Conservation (phyloP, 2,797 vertebrate genomes). For the Micropoecilia bifurca region DNA sequence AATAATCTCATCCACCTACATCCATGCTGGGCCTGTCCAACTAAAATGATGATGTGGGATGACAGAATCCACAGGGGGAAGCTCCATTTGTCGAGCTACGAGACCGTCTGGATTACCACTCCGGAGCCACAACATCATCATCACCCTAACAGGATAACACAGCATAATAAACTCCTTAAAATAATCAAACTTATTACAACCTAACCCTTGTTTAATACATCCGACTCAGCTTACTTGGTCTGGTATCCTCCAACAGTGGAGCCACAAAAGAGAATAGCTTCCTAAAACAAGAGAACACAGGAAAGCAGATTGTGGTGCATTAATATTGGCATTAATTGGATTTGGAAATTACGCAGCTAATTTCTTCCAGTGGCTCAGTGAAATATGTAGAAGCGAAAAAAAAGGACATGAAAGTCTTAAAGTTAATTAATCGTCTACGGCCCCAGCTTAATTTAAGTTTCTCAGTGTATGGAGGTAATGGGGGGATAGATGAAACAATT, state of each 20-base stretch:
- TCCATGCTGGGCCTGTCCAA: constrained; percentile 16
- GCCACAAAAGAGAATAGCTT: constrained; percentile 67
- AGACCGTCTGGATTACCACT: constrained; percentile 55
- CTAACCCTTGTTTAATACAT: constrained; percentile 71
- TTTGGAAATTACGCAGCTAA: constrained; percentile 75
- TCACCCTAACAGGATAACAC: constrained; percentile 78
- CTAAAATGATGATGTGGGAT: background rate
- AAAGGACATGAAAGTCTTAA: constrained; percentile 63
- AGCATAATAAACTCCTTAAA: constrained; percentile 74
- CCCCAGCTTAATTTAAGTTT: constrained; percentile 76
- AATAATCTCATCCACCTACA: constrained; percentile 9
- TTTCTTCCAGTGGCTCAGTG: constrained; percentile 61
- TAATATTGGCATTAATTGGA: constrained; percentile 79
- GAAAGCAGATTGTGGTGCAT: constrained; percentile 70
- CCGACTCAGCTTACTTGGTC: constrained; percentile 60
- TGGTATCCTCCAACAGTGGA: constrained; percentile 36
- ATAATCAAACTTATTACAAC: constrained; percentile 79
- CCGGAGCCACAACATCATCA: constrained; percentile 59
- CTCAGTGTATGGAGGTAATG: constrained; percentile 75
- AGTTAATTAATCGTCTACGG: constrained; percentile 77
- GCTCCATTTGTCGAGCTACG: constrained; percentile 29
- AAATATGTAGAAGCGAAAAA: constrained; percentile 51
- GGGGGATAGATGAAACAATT: constrained; percentile 71
- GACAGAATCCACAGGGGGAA: constrained; percentile 15
- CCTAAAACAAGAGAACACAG: constrained; percentile 61